Conservation (phyloP, 2,888 invertebrate genomes). For the Busseola fusca region DNA sequence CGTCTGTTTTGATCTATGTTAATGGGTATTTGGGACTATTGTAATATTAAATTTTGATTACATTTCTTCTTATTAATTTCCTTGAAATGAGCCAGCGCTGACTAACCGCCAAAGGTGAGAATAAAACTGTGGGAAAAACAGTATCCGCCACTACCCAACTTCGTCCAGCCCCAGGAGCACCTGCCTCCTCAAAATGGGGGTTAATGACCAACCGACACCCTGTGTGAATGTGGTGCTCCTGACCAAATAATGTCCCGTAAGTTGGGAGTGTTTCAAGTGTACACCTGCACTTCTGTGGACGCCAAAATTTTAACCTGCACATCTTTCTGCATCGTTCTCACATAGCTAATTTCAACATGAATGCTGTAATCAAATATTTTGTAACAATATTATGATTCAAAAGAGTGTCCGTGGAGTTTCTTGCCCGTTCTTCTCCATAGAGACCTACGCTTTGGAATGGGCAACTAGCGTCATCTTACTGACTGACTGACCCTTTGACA, state of each 20-base stretch:
- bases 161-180: not conserved
- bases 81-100: not conserved
- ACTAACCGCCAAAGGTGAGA: not conserved
- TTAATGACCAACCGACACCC: not conserved
- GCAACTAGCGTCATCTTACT: too few relatives aligned
- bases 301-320: not conserved
- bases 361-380: too few relatives aligned
- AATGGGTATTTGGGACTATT: not conserved
- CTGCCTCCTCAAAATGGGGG: not conserved
- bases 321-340: too few relatives aligned
- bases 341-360: too few relatives aligned
- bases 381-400: too few relatives aligned
- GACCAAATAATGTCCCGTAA: not conserved
- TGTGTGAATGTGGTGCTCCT: not conserved
- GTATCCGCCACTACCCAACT: not conserved
- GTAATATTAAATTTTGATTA: not conserved
- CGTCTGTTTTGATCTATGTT: not conserved
- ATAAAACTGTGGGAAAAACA: not conserved
- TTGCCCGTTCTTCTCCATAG: too few relatives aligned
- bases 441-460: too few relatives aligned
- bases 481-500: too few relatives aligned
- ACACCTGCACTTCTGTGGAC: not conserved
- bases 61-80: not conserved
- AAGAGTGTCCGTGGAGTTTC: too few relatives aligned
- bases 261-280: not conserved